Evolutionary conservation across 2,113 vertebrate species (phyloP).

Genomic region (Cichladusa arquata): DNA sequence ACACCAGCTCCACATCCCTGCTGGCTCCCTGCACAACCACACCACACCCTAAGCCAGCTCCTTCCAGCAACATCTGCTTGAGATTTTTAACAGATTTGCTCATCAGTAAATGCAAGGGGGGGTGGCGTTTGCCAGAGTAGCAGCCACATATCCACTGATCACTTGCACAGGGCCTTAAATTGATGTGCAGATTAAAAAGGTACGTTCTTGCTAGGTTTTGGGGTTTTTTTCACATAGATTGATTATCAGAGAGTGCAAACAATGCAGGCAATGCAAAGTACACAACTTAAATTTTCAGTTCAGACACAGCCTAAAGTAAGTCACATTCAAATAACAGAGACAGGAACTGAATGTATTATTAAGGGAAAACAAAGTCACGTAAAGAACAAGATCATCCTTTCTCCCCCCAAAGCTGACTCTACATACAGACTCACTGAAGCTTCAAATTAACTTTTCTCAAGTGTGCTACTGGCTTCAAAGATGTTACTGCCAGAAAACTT

Average conservation of each 20-base stretch:
- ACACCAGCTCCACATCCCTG: background rate
- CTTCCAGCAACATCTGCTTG: slow-evolving; percentile 44
- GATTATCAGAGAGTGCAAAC: background rate
- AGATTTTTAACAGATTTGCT: slow-evolving; percentile 43
- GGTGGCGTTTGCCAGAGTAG: background rate
- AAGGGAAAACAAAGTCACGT: background rate
- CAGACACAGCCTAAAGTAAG: background rate
- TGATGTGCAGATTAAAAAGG: background rate
- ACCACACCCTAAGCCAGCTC: background rate
- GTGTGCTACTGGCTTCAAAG: background rate
- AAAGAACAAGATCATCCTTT: background rate
- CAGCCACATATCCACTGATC: background rate
- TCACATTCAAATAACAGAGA: background rate
- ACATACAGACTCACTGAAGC: background rate
- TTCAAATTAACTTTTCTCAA: background rate
- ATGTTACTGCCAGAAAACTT: background rate
- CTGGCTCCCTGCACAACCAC: background rate
- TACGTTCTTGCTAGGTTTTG: background rate
- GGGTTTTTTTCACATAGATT: background rate
- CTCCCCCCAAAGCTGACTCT: background rate
- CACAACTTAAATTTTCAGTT: background rate
- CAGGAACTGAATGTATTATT: background rate
- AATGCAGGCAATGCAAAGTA: background rate
- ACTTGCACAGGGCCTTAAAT: background rate
- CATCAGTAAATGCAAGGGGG: background rate